phyloP scores from a whole-genome alignment of 2,113 vertebrate species.

The Thermophis baileyi region DNA sequence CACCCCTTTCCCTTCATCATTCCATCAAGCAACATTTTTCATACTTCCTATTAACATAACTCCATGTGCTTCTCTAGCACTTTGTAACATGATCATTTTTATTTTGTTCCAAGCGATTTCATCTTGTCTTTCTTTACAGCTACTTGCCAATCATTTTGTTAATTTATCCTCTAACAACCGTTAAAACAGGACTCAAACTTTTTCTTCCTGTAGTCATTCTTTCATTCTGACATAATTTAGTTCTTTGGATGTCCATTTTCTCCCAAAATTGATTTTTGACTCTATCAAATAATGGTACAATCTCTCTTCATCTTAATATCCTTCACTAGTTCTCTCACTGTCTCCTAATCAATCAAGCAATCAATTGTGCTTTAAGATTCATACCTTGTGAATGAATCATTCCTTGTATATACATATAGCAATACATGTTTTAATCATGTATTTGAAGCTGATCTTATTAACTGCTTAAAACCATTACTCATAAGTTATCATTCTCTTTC shows the following conservation, averaged over 20 bases:
- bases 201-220: neutral
- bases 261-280: neutral
- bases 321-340: neutral
- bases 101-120: neutral
- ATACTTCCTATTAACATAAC: neutral
- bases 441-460: neutral
- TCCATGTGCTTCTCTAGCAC: neutral
- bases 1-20: neutral
- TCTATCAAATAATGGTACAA: neutral
- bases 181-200: neutral
- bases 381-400: neutral
- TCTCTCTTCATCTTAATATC: neutral
- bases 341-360: neutral
- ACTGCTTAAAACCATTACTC: neutral
- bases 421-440: neutral
- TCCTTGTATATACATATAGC: neutral
- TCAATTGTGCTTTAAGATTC: neutral
- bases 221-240: neutral
- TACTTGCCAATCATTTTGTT: neutral
- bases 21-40: neutral
- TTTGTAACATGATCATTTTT: neutral
- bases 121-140: neutral
- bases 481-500: neutral
- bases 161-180: neutral
- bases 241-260: neutral